These are phyloP conservation scores for Manis javanica DNA, from an alignment of 2,797 vertebrate species.

Conservation along the genomic window DNA sequence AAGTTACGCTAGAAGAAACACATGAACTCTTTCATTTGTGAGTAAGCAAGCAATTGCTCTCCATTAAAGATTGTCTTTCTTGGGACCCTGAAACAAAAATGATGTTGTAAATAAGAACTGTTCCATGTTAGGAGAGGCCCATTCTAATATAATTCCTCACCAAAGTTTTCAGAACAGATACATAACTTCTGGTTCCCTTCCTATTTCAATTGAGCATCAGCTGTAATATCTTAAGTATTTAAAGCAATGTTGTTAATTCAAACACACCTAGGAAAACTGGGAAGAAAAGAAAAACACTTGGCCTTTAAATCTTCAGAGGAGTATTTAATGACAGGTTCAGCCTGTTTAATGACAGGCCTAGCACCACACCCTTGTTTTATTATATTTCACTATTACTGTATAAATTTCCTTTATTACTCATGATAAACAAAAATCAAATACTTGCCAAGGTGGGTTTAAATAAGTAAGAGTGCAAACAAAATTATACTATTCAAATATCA, in stretches of 20 bases:
- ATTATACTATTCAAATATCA: constrained; percentile 39
- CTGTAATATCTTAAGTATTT: constrained; percentile 30
- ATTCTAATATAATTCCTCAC: background rate
- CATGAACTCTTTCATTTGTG: background rate
- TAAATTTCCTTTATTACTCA: constrained; percentile 74
- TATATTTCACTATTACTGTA: constrained; percentile 76
- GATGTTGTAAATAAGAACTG: background rate
- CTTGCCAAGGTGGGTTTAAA: constrained; percentile 62
- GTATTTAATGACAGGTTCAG: constrained; percentile 76
- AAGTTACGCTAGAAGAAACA: background rate
- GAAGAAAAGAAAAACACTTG: constrained; percentile 31
- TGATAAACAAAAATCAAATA: constrained; percentile 70
- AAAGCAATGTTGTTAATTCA: constrained; percentile 38
- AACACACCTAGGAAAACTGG: constrained; percentile 35
- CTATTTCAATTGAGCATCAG: background rate
- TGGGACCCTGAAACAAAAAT: constrained; percentile 25
- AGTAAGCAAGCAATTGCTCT: background rate
- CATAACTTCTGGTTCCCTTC: background rate
- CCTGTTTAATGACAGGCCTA: constrained; percentile 73
- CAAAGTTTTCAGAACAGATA: constrained; percentile 20
- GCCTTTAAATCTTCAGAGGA: constrained; percentile 65
- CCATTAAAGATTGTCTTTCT: background rate
- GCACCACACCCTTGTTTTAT: constrained; percentile 75
- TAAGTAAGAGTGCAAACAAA: constrained; percentile 53
- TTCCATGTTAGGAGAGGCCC: background rate